Conservation (phyloP, 2,888 invertebrate species). For the Punctoribates punctum region DNA sequence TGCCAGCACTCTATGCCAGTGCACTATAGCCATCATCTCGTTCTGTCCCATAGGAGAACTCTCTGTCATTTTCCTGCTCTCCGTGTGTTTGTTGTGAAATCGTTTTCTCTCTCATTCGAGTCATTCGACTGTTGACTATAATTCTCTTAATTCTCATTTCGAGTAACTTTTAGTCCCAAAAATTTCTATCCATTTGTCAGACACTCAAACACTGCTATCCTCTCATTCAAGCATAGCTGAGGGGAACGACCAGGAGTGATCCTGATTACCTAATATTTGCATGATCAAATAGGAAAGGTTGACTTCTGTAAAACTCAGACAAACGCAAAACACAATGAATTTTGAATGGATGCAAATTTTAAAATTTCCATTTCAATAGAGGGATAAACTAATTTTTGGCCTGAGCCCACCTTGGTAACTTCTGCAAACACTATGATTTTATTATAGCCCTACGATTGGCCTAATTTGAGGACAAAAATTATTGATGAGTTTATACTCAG, state of each 20-base stretch:
- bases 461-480: slow-evolving; percentile 1
- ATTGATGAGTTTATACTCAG: slow-evolving; percentile 5
- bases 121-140: background rate
- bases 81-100: slow-evolving; percentile 18
- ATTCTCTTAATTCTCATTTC: background rate
- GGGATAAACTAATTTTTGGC: too few relatives aligned
- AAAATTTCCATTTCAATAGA: too few relatives aligned
- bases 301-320: too few relatives aligned
- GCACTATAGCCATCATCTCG: slow-evolving; percentile 9
- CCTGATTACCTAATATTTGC: too few relatives aligned
- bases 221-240: too few relatives aligned
- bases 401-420: too few relatives aligned
- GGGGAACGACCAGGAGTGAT: too few relatives aligned
- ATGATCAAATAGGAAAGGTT: too few relatives aligned
- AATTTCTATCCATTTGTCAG: background rate
- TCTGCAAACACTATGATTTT: background rate
- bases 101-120: background rate
- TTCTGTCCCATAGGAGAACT: slow-evolving; percentile 18
- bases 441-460: slow-evolving; percentile 10
- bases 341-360: too few relatives aligned
- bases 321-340: too few relatives aligned
- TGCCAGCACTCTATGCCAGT: background rate
- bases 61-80: slow-evolving; percentile 11
- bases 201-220: background rate
- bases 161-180: background rate